These are phyloP conservation scores for Drymodes brunneopygia DNA, from an alignment of 2,113 vertebrate species.

Conservation along the genomic window DNA sequence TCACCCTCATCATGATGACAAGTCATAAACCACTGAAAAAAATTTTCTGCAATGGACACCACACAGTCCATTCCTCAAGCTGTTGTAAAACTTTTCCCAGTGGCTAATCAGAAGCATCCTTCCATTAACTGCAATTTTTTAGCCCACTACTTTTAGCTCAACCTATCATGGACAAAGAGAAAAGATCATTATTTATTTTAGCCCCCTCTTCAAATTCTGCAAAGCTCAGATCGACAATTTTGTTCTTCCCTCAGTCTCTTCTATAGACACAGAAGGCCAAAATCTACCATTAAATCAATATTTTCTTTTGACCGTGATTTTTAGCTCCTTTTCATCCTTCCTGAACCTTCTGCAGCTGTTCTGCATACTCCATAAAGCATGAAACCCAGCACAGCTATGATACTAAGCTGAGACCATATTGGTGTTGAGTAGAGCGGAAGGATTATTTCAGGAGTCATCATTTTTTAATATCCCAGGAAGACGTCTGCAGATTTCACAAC, in stretches of 20 bases:
- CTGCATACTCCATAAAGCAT: background rate
- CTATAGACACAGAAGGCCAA: background rate
- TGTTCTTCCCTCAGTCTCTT: background rate
- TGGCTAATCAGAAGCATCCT: background rate
- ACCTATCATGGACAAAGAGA: background rate
- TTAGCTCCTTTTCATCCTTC: background rate
- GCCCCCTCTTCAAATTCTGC: background rate
- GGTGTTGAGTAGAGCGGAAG: background rate
- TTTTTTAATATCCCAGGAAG: background rate
- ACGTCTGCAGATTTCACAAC: background rate
- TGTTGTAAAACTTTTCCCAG: background rate
- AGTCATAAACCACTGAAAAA: background rate
- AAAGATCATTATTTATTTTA: background rate
- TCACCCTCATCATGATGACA: background rate
- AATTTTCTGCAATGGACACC: background rate
- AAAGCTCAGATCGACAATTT: background rate
- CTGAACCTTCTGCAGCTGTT: background rate
- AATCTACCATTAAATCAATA: background rate
- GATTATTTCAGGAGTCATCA: background rate
- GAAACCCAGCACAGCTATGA: background rate
- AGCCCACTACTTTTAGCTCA: background rate
- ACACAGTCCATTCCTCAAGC: background rate
- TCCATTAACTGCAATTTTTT: background rate
- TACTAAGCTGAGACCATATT: background rate
- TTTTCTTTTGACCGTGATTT: background rate